Base-by-base conservation (phyloP, 1,140 invertebrate genomes). In the Drosophila pruinosa region DNA sequence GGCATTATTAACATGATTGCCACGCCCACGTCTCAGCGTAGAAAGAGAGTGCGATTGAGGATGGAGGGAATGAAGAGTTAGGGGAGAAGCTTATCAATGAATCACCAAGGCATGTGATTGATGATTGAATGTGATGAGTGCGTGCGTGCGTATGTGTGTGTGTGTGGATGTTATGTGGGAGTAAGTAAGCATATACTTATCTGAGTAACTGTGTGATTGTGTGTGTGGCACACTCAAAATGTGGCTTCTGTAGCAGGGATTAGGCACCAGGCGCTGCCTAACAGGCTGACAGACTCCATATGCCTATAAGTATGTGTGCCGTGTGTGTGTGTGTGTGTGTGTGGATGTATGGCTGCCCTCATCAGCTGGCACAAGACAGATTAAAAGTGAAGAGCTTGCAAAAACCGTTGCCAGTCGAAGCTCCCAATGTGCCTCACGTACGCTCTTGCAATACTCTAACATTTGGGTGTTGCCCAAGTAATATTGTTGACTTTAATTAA, bases 1-100 rank as follows among this genome's bases (percentile, higher is more conserved):
- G 82, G 74, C 77, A 81, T 88, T 86, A 88, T 88, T 86, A 86
- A 86, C 77, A 86, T 88, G 65, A 86, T 81, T 88, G 82, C 77
- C 80, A 74, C 45, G 70, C 64, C 63, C 64, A 72, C 31, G 6
- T 3, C 6, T 31, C 3, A 14, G 4, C 31, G 57, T 28, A 38
- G 53, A 34, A 50, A 38, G n/a, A 26, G 48, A 15, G 10, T 6
- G 38, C 1, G 24, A 8, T 17, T 7, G 24, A 6, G 2, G 36
- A n/a, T n/a, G 10, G 17, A 24, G 38, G 34, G 36, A 6, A 57
- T 17, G 47, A 31, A 36, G 71, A 52, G 62, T 61, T 36, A 56
- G 28, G 22, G 54, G 15, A 6, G 38, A 17, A 77, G 70, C 81
- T 86, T 86, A 88, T 86, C 81, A 86, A 86, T 86, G 81, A 88